phyloP scores from a whole-genome alignment of 2,797 vertebrate genomes.

The Xiphophorus birchmanni region DNA sequence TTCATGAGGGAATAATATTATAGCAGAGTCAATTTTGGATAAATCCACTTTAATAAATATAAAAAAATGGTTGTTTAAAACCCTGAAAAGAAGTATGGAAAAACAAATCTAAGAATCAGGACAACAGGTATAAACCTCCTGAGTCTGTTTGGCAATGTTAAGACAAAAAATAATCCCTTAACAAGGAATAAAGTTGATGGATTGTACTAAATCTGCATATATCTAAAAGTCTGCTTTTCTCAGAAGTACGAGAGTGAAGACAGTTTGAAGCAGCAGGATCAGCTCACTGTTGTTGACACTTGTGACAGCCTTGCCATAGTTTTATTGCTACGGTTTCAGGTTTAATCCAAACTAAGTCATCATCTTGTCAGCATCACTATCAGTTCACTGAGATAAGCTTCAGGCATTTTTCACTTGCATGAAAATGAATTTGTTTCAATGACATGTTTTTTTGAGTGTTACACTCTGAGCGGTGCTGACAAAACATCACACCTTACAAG shows the following conservation, averaged over 20 bases:
- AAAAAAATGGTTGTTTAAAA: not conserved
- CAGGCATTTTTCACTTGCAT: constrained; percentile 1
- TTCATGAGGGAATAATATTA: no score
- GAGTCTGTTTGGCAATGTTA: not conserved
- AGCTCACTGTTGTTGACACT: not conserved
- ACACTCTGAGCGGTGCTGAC: not conserved
- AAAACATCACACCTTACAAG: not conserved
- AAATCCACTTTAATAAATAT: no score
- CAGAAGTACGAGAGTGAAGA: not conserved
- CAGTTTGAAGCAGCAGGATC: not conserved
- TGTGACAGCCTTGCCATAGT: not conserved
- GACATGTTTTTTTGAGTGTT: not conserved
- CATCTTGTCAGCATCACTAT: constrained; percentile 11
- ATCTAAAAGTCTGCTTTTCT: not conserved
- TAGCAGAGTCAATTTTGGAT: no score
- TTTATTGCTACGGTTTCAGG: not conserved
- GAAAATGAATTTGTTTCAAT: not conserved
- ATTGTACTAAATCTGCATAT: not conserved
- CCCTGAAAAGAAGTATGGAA: not conserved
- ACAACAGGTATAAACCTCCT: not conserved
- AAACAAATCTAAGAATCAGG: not conserved
- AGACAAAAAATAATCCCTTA: constrained; percentile 1
- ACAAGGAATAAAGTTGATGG: constrained; percentile 1
- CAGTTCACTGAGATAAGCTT: not conserved
- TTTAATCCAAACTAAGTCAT: constrained; percentile 12